phyloP scores from a whole-genome alignment of 2,797 vertebrate genomes.

The Sebastes oblongus region DNA sequence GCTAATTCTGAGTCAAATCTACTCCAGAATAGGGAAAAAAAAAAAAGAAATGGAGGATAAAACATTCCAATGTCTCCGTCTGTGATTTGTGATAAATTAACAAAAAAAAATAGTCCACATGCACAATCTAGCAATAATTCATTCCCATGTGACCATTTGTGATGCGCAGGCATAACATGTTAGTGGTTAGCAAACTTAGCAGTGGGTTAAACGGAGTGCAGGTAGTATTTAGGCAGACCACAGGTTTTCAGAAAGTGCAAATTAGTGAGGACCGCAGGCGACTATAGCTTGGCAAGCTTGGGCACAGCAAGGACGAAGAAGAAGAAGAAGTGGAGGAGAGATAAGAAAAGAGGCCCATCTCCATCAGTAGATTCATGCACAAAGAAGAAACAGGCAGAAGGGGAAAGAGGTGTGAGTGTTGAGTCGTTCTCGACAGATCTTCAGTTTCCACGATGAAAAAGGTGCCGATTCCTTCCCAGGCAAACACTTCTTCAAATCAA shows the following conservation, averaged over 20 bases:
- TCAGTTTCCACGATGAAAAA: slow-evolving; percentile 18
- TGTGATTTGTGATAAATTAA: slow-evolving; percentile 6
- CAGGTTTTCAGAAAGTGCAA: slow-evolving; percentile 67
- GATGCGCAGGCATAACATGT: slow-evolving; percentile 60
- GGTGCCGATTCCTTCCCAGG: slow-evolving; percentile 16
- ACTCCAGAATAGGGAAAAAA: neutral
- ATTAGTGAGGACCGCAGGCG: slow-evolving; percentile 69
- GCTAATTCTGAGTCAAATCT: neutral
- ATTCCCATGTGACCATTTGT: slow-evolving; percentile 32
- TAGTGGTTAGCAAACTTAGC: slow-evolving; percentile 66
- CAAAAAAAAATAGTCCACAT: slow-evolving; percentile 21
- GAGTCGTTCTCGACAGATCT: slow-evolving; percentile 14
- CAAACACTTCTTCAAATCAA: slow-evolving; percentile 40
- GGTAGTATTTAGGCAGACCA: slow-evolving; percentile 69
- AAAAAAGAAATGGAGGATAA: neutral
- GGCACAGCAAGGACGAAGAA: slow-evolving; percentile 39
- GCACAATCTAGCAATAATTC: slow-evolving; percentile 40
- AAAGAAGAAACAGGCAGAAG: slow-evolving; percentile 9
- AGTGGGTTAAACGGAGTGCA: slow-evolving; percentile 61
- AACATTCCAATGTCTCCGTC: neutral
- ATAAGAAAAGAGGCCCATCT: slow-evolving; percentile 34
- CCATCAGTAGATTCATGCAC: slow-evolving; percentile 51
- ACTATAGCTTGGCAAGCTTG: slow-evolving; percentile 58
- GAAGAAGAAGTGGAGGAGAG: slow-evolving; percentile 22
- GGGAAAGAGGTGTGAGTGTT: slow-evolving; percentile 12